Evolutionary conservation across 2,113 vertebrate species (phyloP).

Genomic region (Gadus chalcogrammus): DNA sequence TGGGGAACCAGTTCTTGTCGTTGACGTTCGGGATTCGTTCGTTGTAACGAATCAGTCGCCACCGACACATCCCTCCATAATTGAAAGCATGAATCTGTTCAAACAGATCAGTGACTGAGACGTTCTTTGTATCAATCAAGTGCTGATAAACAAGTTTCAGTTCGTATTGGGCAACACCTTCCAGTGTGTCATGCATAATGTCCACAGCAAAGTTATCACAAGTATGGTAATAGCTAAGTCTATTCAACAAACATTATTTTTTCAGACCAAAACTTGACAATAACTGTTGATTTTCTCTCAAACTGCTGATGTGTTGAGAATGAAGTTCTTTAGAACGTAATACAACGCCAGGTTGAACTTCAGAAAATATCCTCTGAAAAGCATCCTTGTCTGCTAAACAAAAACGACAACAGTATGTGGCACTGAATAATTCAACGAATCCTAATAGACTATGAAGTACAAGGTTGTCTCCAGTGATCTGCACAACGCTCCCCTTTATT

Average conservation of each 20-base stretch:
- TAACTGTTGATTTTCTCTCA: not conserved
- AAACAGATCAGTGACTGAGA: too few species aligned
- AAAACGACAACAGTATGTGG: conserved; percentile 11
- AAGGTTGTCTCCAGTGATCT: conserved; percentile 5
- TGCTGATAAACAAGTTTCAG: too few species aligned
- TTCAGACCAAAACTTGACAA: not conserved
- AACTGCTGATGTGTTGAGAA: not conserved
- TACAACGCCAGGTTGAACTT: conserved; percentile 2
- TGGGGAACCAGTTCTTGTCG: too few species aligned
- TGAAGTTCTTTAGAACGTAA: conserved; percentile 2
- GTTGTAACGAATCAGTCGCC: too few species aligned
- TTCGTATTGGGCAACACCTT: too few species aligned
- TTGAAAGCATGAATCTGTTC: too few species aligned
- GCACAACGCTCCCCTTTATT: not conserved
- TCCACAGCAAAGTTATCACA: too few species aligned
- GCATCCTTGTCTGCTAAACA: not conserved
- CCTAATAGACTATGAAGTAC: not conserved
- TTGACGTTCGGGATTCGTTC: too few species aligned
- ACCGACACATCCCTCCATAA: too few species aligned
- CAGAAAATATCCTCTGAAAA: not conserved
- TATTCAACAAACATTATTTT: not conserved
- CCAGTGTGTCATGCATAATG: too few species aligned
- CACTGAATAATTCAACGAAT: conserved; percentile 9
- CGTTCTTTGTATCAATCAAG: too few species aligned
- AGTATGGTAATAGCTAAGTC: too few species aligned